Percentiles rank a stretch among this genome's conserved stretches.
phyloP scores from a whole-genome alignment of 1,140 invertebrate genomes.

The Mamestra configurata region DNA sequence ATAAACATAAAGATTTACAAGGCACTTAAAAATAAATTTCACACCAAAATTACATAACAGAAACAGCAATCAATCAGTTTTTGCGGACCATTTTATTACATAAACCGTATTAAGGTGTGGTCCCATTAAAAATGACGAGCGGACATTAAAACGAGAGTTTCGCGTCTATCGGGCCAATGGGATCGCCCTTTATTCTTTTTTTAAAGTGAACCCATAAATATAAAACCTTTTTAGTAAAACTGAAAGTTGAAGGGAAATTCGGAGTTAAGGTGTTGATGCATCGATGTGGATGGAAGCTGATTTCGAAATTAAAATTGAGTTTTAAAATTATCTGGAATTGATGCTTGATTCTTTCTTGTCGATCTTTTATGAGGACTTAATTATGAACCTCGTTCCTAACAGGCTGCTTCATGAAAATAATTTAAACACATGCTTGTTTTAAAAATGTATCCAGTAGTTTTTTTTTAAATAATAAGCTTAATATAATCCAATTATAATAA shows the following conservation, averaged over 20 bases:
- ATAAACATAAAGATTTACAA: background rate
- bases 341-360: background rate
- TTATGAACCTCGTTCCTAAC: too few species aligned
- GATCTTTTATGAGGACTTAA: too few species aligned
- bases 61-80: slow-evolving; percentile 39
- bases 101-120: slow-evolving; percentile 49
- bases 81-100: slow-evolving; percentile 36
- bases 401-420: too few species aligned
- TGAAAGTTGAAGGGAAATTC: slow-evolving; percentile 41
- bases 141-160: slow-evolving; percentile 54
- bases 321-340: background rate
- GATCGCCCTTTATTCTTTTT: slow-evolving; percentile 49
- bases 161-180: slow-evolving; percentile 53
- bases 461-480: too few species aligned
- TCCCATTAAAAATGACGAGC: slow-evolving; percentile 64
- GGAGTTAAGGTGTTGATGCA: background rate
- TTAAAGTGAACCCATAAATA: slow-evolving; percentile 47
- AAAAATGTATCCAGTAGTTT: too few species aligned
- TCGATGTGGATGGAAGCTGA: background rate
- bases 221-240: slow-evolving; percentile 48
- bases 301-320: slow-evolving; percentile 8
- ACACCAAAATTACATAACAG: background rate
- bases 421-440: too few species aligned
- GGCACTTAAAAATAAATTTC: background rate
- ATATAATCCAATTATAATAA: too few species aligned